phyloP scores from a whole-genome alignment of 2,113 vertebrate species.

The Desmodus rotundus region DNA sequence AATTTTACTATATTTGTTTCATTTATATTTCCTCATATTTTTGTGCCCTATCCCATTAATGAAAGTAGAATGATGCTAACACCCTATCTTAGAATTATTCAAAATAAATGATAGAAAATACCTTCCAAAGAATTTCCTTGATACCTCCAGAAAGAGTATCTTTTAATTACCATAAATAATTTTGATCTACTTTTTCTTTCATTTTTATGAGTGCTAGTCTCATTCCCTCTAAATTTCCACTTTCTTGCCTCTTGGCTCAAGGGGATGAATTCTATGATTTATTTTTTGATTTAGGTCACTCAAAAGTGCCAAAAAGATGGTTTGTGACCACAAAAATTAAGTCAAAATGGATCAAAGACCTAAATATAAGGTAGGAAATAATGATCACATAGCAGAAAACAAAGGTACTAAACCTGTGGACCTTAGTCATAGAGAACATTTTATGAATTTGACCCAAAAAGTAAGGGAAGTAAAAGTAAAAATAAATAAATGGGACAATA shows the following conservation, averaged over 20 bases:
- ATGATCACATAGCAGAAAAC: neutral
- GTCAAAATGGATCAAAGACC: neutral
- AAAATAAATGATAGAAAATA: slow-evolving; percentile 18
- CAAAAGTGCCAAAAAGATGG: neutral
- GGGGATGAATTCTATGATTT: neutral
- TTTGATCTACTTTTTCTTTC: neutral
- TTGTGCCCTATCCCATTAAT: neutral
- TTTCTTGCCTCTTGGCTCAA: neutral
- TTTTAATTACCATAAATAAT: slow-evolving; percentile 13
- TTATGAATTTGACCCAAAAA: neutral
- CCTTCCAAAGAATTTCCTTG: neutral
- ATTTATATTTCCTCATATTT: slow-evolving; percentile 4
- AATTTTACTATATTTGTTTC: slow-evolving; percentile 13
- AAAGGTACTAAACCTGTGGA: neutral
- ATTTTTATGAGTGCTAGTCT: neutral
- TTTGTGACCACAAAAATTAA: neutral
- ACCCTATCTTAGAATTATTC: neutral
- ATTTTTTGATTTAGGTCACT: neutral
- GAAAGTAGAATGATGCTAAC: neutral
- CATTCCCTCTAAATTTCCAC: neutral
- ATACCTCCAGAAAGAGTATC: neutral
- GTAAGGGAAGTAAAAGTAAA: neutral
- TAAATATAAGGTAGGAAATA: neutral
- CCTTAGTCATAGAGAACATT: neutral
- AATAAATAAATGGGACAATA: neutral